Conservation (phyloP, 2,113 vertebrate species). For the Casuarius casuarius region DNA sequence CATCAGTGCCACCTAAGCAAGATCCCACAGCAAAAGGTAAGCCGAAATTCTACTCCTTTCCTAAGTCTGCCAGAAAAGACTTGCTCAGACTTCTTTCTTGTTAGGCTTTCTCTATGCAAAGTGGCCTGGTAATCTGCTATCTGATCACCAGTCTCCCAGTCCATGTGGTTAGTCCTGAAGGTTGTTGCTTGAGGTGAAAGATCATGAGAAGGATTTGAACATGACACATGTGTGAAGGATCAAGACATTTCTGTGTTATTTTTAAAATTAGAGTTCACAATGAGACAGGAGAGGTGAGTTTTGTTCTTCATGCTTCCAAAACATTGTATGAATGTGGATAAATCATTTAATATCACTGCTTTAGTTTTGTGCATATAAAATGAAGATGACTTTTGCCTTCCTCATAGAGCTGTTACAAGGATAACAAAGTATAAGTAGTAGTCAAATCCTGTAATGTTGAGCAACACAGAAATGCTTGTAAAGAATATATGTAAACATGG, state of each 20-base stretch:
- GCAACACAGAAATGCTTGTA: neutral
- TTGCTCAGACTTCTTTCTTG: neutral
- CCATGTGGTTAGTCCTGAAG: neutral
- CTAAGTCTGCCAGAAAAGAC: neutral
- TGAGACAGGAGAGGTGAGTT: neutral
- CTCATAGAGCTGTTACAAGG: neutral
- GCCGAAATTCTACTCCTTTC: neutral
- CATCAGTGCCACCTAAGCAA: fast-evolving
- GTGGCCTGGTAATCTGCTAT: neutral
- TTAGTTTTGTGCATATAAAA: neutral
- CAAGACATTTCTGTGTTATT: neutral
- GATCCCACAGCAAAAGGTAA: neutral
- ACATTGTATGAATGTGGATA: neutral
- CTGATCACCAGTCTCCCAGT: neutral
- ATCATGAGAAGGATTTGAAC: neutral
- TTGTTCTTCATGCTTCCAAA: neutral
- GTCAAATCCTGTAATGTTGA: neutral
- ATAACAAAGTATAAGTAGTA: neutral
- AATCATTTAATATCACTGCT: neutral
- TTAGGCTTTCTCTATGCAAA: neutral
- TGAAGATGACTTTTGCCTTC: neutral
- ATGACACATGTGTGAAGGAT: neutral
- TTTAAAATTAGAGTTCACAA: neutral
- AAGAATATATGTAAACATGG: neutral
- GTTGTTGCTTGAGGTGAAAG: neutral